These are phyloP conservation scores for Lampropteryx suffumata DNA, from an alignment of 2,888 invertebrate species.

Conservation along the genomic window DNA sequence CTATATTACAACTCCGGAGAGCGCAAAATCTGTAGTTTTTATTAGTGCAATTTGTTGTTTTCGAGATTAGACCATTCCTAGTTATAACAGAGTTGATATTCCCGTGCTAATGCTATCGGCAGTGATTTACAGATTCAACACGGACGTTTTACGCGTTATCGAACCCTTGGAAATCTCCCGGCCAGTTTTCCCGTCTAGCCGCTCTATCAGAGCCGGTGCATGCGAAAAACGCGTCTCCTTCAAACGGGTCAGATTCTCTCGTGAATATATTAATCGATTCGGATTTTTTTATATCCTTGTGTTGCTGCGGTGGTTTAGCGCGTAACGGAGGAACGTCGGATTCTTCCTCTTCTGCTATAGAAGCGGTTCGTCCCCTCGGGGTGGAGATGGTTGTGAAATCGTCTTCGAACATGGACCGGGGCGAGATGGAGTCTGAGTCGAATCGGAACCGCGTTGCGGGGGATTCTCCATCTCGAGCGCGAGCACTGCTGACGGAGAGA, in stretches of 20 bases:
- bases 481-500: slow-evolving; percentile 57
- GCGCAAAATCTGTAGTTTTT: not conserved
- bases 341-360: slow-evolving; percentile 77
- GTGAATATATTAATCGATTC: slow-evolving; percentile 96
- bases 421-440: slow-evolving; percentile 74
- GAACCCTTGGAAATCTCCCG: slow-evolving; percentile 75
- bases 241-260: slow-evolving; percentile 93
- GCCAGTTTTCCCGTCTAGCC: slow-evolving; percentile 76
- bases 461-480: slow-evolving; percentile 59
- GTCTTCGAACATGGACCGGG: slow-evolving; percentile 85
- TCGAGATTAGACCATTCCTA: not conserved
- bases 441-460: slow-evolving; percentile 66
- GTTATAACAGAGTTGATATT: not conserved
- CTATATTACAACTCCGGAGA: not conserved
- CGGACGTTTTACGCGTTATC: slow-evolving; percentile 61
- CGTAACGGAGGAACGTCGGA: slow-evolving; percentile 65
- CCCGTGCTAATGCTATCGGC: not conserved
- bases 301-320: slow-evolving; percentile 59
- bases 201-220: slow-evolving; percentile 75
- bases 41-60: not conserved
- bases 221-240: slow-evolving; percentile 93
- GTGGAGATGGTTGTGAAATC: slow-evolving; percentile 83
- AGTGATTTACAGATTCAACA: too few relatives aligned
- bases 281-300: slow-evolving; percentile 90
- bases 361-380: slow-evolving; percentile 67